Conservation (phyloP, 2,888 invertebrate genomes). For the Geotrupes spiniger region DNA sequence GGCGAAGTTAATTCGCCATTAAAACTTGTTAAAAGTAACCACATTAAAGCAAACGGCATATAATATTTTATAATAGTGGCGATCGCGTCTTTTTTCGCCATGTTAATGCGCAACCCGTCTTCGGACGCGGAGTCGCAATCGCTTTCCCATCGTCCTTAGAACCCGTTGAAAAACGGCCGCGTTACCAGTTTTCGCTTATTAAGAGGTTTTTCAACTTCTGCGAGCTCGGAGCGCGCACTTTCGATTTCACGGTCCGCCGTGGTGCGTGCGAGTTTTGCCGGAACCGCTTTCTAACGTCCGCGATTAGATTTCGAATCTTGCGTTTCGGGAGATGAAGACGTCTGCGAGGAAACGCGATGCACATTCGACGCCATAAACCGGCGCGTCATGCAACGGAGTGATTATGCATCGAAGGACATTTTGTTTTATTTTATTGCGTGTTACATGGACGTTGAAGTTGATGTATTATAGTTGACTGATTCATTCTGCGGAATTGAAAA, state of each 20-base stretch:
- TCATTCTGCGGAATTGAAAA: no score
- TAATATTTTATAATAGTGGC: slow-evolving; percentile 17
- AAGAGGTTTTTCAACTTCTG: slow-evolving; percentile 5
- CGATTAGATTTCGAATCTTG: slow-evolving; percentile 1
- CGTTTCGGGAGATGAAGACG: background rate
- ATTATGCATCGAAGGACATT: no score
- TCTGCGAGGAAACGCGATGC: no score
- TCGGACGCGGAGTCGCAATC: slow-evolving; percentile 14
- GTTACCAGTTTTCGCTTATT: slow-evolving; percentile 18
- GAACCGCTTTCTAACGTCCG: slow-evolving; percentile 1
- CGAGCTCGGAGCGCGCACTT: slow-evolving; percentile 4
- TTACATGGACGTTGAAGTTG: no score
- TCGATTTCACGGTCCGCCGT: slow-evolving; percentile 8
- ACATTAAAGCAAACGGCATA: slow-evolving; percentile 15
- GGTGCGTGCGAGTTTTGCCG: background rate
- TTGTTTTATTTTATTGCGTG: no score
- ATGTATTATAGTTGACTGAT: no score
- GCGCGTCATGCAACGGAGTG: no score
- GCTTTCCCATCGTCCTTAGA: slow-evolving; percentile 16
- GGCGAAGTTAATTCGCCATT: slow-evolving; percentile 10
- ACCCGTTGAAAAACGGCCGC: slow-evolving; percentile 18
- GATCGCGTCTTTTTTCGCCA: slow-evolving; percentile 9
- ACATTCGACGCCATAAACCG: no score
- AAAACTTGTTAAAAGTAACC: slow-evolving; percentile 18
- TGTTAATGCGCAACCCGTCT: slow-evolving; percentile 13